phyloP scores from a whole-genome alignment of 2,113 vertebrate genomes.

The Ptilorrhoa leucosticta region DNA sequence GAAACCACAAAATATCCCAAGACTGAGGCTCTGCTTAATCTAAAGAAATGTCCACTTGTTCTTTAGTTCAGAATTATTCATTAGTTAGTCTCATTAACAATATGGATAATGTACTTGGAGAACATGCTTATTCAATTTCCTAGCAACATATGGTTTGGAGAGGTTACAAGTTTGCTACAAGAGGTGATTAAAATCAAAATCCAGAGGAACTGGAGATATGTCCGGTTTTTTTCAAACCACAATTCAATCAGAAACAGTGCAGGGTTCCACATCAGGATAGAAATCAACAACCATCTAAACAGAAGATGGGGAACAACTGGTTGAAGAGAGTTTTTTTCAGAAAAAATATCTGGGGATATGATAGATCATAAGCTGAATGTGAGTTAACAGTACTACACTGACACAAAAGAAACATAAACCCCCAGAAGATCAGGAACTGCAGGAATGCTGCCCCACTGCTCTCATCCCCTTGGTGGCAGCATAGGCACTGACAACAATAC shows the following conservation, averaged over 20 bases:
- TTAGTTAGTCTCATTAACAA: background rate
- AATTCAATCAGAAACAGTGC: background rate
- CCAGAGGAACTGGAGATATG: background rate
- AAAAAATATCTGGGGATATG: background rate
- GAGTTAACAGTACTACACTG: background rate
- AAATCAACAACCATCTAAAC: background rate
- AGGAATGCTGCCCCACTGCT: background rate
- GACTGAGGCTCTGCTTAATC: background rate
- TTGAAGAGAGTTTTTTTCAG: background rate
- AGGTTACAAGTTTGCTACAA: background rate
- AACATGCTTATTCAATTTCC: background rate
- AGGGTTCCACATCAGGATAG: background rate
- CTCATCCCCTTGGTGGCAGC: conserved; percentile 28
- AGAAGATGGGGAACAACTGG: background rate
- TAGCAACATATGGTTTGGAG: background rate
- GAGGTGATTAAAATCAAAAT: background rate
- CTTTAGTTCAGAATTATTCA: background rate
- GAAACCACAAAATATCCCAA: background rate
- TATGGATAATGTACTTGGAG: background rate
- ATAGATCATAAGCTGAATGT: background rate
- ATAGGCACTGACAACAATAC: background rate
- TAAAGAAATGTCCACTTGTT: background rate
- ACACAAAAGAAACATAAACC: background rate
- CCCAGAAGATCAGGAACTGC: background rate
- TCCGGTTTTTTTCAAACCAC: background rate